phyloP scores from a whole-genome alignment of 2,113 vertebrate genomes.

The Ahaetulla prasina region DNA sequence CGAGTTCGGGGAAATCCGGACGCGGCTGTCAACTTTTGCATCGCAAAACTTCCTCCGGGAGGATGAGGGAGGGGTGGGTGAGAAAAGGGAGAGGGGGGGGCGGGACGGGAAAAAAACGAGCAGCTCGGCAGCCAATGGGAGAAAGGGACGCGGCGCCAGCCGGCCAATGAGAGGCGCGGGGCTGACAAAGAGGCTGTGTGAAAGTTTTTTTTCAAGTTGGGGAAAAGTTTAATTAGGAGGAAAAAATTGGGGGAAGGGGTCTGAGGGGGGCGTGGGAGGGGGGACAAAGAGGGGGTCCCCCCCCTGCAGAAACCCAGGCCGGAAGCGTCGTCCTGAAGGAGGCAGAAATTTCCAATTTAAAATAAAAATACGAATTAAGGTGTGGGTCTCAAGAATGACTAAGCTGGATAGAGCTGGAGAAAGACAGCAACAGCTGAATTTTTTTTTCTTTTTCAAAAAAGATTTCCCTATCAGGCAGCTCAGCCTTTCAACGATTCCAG shows the following conservation, averaged over 20 bases:
- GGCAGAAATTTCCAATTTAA: neutral
- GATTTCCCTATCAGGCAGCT: neutral
- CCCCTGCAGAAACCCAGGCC: neutral
- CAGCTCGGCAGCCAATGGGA: neutral
- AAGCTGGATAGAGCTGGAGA: neutral
- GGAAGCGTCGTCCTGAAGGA: neutral
- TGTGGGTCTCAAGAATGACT: neutral
- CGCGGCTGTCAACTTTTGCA: neutral
- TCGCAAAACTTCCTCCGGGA: neutral
- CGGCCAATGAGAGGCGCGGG: neutral
- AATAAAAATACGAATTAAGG: neutral
- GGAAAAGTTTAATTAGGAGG: neutral
- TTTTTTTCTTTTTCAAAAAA: neutral
- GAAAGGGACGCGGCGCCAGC: neutral
- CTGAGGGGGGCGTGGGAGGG: too few species aligned
- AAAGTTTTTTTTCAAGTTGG: neutral
- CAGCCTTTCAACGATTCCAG: too few species aligned
- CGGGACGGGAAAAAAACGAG: neutral
- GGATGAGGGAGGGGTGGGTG: rapidly evolving
- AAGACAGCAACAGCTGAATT: neutral
- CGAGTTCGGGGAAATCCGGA: neutral
- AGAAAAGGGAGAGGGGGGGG: neutral
- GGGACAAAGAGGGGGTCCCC: neutral
- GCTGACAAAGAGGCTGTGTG: neutral
- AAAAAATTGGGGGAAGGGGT: rapidly evolving